phyloP scores from a whole-genome alignment of 2,113 vertebrate species.

The Rhabdornis inornatus region DNA sequence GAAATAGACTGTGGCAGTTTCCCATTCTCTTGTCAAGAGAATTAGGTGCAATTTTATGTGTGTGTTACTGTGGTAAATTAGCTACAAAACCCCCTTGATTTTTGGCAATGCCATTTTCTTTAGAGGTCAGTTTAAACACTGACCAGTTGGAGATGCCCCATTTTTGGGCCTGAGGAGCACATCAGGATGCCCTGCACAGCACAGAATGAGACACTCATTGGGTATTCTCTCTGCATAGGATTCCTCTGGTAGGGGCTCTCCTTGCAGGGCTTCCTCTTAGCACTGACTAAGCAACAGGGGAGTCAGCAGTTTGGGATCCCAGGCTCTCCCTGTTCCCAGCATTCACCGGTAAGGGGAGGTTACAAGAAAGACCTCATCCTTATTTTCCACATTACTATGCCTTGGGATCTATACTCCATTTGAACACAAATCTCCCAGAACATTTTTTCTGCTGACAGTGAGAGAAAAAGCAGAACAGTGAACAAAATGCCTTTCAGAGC shows the following conservation, averaged over 20 bases:
- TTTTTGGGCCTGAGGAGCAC: not conserved
- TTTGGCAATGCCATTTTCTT: not conserved
- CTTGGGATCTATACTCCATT: conserved; percentile 1
- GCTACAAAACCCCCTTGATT: not conserved
- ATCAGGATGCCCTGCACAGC: not conserved
- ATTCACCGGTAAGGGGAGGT: not conserved
- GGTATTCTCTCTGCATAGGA: not conserved
- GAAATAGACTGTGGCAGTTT: not conserved
- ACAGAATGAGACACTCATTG: not conserved
- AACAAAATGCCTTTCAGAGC: conserved; percentile 1
- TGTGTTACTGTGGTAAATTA: not conserved
- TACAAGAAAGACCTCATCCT: not conserved
- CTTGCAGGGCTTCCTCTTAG: not conserved
- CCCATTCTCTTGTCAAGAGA: not conserved
- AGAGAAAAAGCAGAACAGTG: conserved; percentile 3
- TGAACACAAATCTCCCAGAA: conserved; percentile 24
- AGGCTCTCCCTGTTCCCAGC: not conserved
- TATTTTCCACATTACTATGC: not conserved
- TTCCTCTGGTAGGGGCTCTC: not conserved
- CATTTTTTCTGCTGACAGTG: not conserved
- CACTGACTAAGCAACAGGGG: not conserved
- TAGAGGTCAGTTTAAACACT: not conserved
- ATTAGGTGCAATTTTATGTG: not conserved
- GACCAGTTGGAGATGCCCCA: not conserved
- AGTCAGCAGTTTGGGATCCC: not conserved